Evolutionary conservation across 2,888 invertebrate species (phyloP), one percentile per base, ranked within the genome.

Genomic region (Sarcophaga rosellei): DNA sequence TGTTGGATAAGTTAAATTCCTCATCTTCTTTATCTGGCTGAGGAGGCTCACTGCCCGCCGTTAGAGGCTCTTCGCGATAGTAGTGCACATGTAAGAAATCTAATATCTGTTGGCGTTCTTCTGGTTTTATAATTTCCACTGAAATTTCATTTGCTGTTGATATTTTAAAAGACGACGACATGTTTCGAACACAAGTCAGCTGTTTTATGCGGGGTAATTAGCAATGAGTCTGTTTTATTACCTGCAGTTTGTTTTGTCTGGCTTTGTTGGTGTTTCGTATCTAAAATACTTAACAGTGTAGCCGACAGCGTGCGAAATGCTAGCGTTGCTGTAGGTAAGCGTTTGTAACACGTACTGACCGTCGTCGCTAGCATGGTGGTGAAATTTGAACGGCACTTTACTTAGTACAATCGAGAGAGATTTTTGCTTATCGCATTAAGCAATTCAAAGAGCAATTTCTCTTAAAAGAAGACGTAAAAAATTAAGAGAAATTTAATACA

Each of bases 21-120:
- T 90, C 89, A 85, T 93, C 93, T 15, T 88, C 90, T 3, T 86
- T 83, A 12, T 90, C 90, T 3, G 90, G 92, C 21, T 90, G 88
- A 4, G 87, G 87, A 0, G 92, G 92, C 4, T 88, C 88, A 53
- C 88, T 90, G 44, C 91, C 92, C 0, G 85, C 81, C 3, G 91
- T 92, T 6, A 92, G 76, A 4, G 93, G 93, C 63, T 93, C 93
- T 25, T 93, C 93, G 0, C 76, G 88, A 61, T 92, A 93, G 66
- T 91, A 93, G 80, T 92, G 89, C 8, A 68, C 61, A 17, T 89
- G 90, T 2, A 93, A 88, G 35, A 93, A 92, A 12, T 90, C 78
- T 45, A 92, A 85, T 3, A 93, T 78, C 4, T 88, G 70, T 35
- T 89, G 85, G n/a, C 85, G 66, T n/a, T 93, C 91, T 1, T 87